Evolutionary conservation across 2,113 vertebrate species (phyloP), one percentile per base, ranked within the genome.

Genomic region (Alligator mississippiensis): DNA sequence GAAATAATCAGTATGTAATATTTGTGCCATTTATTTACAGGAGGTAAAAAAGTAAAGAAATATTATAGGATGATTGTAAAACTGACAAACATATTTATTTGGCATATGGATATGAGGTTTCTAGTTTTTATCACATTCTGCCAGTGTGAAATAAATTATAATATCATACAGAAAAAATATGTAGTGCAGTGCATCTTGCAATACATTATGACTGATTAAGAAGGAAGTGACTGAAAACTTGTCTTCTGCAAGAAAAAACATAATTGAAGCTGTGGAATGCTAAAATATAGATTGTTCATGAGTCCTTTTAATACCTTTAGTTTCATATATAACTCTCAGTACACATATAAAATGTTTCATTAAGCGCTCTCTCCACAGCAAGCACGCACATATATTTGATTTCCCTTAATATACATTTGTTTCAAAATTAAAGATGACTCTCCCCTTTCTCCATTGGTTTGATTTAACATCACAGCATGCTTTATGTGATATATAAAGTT

Each of bases 71-170:
- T 15, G 86, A 11, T 72, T 91, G 55, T n/a, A 84, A n/a, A 84
- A 82, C 5, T 12, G 79, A 90, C n/a, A 47, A 96, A 60, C 24
- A 84, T 80, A 95, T 88, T 0, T 1, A 25, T 93, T 92, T 89
- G 82, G 38, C 90, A 89, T 95, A 94, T 19, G 91, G 91, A 95
- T 5, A 77, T 77, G 83, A 91, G 81, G 55, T 25, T 94, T 11
- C 16, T 96, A 89, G 89, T 87, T 85, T 81, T 38, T 82, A 87
- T 92, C 88, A 86, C 38, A 83, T 91, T 96, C 96, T 77, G 79
- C 63, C 81, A 96, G 87, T 93, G 93, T 94, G 95, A 94, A 97
- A 89, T 93, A 97, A 92, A 96, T 77, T 80, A 78, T 58, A 90
- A 82, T 90, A 94, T 47, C 47, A 19, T 89, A 80, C 92, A 77